Percentiles rank a stretch among this genome's conserved stretches.
phyloP scores from a whole-genome alignment of 2,797 vertebrate genomes.

The Notolabrus celidotus region DNA sequence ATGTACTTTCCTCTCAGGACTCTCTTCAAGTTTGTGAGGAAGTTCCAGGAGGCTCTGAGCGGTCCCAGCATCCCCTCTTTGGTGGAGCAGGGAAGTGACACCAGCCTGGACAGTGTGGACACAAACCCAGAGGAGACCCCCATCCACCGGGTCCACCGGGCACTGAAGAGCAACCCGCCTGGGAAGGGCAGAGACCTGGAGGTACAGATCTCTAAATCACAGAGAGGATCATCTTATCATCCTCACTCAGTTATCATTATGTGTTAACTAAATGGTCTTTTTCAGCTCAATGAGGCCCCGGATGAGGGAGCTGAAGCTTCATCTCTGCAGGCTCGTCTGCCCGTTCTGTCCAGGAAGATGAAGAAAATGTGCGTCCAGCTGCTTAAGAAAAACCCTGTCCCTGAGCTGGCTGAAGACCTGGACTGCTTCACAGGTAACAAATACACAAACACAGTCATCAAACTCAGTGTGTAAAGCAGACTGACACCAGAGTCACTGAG shows the following conservation, averaged over 20 bases:
- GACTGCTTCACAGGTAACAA: slow-evolving; percentile 91
- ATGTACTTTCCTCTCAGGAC: slow-evolving; percentile 81
- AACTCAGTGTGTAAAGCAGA: neutral
- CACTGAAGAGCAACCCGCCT: slow-evolving; percentile 82
- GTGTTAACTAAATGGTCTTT: neutral
- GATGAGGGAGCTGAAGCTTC: slow-evolving; percentile 66
- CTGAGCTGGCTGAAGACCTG: slow-evolving; percentile 89
- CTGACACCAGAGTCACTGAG: neutral
- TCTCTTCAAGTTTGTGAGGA: slow-evolving; percentile 97
- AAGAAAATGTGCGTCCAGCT: slow-evolving; percentile 90
- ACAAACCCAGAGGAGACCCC: slow-evolving; percentile 81
- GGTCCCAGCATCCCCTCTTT: slow-evolving; percentile 87
- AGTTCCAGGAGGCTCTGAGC: slow-evolving; percentile 89
- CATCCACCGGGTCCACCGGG: slow-evolving; percentile 84
- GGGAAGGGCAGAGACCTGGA: slow-evolving; percentile 78
- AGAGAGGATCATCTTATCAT: neutral
- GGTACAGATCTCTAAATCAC: slow-evolving; percentile 47
- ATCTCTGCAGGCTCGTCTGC: slow-evolving; percentile 89
- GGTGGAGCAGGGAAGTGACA: slow-evolving; percentile 86
- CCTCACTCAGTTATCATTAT: neutral
- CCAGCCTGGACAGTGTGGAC: slow-evolving; percentile 82
- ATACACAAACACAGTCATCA: neutral
- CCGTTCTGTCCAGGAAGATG: slow-evolving; percentile 90
- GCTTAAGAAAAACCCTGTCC: slow-evolving; percentile 84
- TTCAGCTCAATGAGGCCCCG: slow-evolving; percentile 61